A percentile compares a stretch with the other conserved stretches of the same genome.
Evolutionary conservation across 2,888 invertebrate species (phyloP).

Genomic region (Drosophila glabriapex): DNA sequence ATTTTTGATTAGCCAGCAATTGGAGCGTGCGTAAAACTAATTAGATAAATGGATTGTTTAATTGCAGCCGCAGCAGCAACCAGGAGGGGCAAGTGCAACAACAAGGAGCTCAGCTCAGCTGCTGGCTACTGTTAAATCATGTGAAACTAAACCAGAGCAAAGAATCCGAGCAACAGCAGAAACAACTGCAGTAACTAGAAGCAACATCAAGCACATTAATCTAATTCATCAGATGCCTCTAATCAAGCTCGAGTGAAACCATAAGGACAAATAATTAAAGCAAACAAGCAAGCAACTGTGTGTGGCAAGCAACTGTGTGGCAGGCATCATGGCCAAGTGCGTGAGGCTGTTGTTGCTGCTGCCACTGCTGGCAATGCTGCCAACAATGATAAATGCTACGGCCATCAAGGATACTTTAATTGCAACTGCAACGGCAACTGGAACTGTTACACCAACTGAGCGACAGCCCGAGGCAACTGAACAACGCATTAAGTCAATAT

Average conservation of each 20-base stretch:
- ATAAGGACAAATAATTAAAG: constrained; percentile 60
- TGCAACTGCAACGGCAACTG: constrained; percentile 38
- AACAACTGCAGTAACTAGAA: constrained; percentile 6
- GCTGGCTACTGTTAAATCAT: constrained; percentile 38
- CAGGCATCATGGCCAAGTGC: constrained; percentile 40
- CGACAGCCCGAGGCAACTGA: constrained; percentile 38
- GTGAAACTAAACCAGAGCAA: constrained; percentile 27
- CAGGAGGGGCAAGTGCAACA: background rate
- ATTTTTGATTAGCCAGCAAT: constrained; percentile 17
- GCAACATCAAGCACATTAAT: constrained; percentile 35
- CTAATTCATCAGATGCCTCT: constrained; percentile 66
- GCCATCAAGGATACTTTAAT: constrained; percentile 56
- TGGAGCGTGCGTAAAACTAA: constrained; percentile 38
- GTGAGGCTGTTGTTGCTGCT: constrained; percentile 7
- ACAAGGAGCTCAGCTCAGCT: background rate
- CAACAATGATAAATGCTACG: constrained; percentile 57
- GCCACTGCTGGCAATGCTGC: constrained; percentile 31
- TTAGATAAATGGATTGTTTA: constrained; percentile 56
- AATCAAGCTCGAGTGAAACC: constrained; percentile 57
- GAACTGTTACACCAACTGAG: constrained; percentile 32
- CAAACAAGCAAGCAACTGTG: constrained; percentile 24
- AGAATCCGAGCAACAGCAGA: constrained; percentile 6
- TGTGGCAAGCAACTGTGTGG: constrained; percentile 44
- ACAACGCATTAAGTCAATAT: constrained; percentile 63
- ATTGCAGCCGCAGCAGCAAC: constrained; percentile 5